Evolutionary conservation across 53 echinoderm and acorn worm species (phyloP).

Genomic region (Crossaster papposus): DNA sequence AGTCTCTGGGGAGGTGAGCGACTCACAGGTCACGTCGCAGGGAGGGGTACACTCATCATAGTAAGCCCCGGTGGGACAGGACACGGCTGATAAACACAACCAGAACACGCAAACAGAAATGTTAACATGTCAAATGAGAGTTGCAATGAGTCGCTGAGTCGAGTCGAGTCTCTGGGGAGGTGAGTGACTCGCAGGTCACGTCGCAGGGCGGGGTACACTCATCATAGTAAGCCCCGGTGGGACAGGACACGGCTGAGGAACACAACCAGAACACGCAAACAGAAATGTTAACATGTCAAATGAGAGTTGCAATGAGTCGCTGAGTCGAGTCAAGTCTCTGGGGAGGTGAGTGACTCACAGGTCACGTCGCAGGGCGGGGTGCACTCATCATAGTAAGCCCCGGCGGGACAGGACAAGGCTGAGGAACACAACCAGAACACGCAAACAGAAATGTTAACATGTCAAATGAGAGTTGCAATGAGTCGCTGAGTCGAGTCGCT

Average conservation of each 20-base stretch:
- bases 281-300: too few species aligned
- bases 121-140: too few species aligned
- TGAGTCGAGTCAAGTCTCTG: too few species aligned
- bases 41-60: slow-evolving; percentile 88
- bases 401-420: slow-evolving; percentile 93
- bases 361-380: slow-evolving; percentile 84
- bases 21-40: slow-evolving; percentile 82
- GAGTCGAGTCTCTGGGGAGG: too few species aligned
- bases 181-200: slow-evolving; percentile 76
- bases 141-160: too few species aligned
- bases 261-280: slow-evolving; percentile 17
- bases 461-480: too few species aligned
- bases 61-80: slow-evolving; percentile 84
- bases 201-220: slow-evolving; percentile 88
- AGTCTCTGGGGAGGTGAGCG: slow-evolving; percentile 63
- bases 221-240: slow-evolving; percentile 79
- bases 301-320: too few species aligned
- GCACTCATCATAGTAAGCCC: slow-evolving; percentile 86
- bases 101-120: too few species aligned
- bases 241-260: slow-evolving; percentile 85
- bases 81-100: slow-evolving; percentile 72
- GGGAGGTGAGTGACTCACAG: slow-evolving; percentile 68
- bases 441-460: too few species aligned
- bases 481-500: too few species aligned
- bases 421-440: slow-evolving; percentile 8